These are phyloP conservation scores for Calameuta idolon DNA, from an alignment of 2,888 invertebrate genomes.

Conservation along the genomic window DNA sequence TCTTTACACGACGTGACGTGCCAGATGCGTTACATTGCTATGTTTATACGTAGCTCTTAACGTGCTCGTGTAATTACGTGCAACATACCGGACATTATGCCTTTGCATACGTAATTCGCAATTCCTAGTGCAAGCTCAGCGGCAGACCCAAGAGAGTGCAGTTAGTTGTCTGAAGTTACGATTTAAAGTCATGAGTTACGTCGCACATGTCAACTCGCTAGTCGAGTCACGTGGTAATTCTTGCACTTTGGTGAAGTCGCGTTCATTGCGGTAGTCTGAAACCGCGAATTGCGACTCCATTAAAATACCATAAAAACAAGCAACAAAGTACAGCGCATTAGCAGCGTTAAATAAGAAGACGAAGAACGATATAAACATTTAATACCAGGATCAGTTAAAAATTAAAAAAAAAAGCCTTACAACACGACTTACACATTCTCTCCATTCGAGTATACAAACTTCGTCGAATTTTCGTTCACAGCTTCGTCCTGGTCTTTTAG, in stretches of 20 bases:
- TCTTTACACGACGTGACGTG: background rate
- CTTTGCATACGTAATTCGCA: slow-evolving; percentile 2
- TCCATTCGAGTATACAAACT: background rate
- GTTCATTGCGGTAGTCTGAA: background rate
- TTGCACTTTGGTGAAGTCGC: background rate
- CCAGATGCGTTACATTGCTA: background rate
- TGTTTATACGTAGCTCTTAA: background rate
- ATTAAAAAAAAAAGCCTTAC: background rate
- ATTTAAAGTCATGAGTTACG: background rate
- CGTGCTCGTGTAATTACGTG: slow-evolving; percentile 3
- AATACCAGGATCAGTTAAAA: background rate
- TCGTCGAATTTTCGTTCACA: background rate
- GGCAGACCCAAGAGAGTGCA: background rate
- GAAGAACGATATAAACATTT: background rate
- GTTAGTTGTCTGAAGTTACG: background rate
- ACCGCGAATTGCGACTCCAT: background rate
- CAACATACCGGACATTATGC: slow-evolving; percentile 11
- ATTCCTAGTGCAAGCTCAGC: background rate
- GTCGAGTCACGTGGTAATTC: background rate
- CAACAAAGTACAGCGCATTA: background rate
- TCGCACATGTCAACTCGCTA: background rate
- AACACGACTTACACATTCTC: background rate
- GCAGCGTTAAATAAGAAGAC: background rate
- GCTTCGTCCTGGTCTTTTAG: background rate
- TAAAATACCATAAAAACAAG: background rate